Evolutionary conservation across 2,797 vertebrate species (phyloP).

Genomic region (Choloepus didactylus): DNA sequence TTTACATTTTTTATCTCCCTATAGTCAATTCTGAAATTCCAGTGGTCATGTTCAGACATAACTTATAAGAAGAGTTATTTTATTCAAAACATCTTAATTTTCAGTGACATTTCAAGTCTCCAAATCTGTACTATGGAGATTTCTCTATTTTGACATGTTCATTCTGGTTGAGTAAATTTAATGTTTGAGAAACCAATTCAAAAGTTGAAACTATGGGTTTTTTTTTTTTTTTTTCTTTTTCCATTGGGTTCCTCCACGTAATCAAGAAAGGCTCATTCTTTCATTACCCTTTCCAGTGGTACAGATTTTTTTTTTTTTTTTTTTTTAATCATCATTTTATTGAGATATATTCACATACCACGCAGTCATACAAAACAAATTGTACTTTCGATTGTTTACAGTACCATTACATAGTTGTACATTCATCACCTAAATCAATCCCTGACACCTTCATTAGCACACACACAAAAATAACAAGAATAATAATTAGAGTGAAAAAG

Average conservation of each 20-base stretch:
- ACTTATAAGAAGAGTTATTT: constrained; percentile 61
- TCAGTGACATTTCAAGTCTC: constrained; percentile 63
- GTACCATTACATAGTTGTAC: too few species aligned
- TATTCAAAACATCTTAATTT: constrained; percentile 74
- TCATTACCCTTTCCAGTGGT: not conserved
- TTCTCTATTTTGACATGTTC: constrained; percentile 58
- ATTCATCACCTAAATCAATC: too few species aligned
- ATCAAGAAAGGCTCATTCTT: not conserved
- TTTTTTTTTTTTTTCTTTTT: not conserved
- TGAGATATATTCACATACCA: too few species aligned
- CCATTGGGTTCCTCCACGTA: not conserved
- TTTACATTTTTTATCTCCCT: constrained; percentile 70
- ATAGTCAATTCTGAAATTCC: constrained; percentile 70
- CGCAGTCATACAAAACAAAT: too few species aligned
- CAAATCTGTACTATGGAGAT: not conserved
- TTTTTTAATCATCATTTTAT: too few species aligned
- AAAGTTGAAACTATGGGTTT: not conserved
- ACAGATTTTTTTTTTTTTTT: not conserved
- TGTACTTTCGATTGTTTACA: too few species aligned
- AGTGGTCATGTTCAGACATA: constrained; percentile 73
- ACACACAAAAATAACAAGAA: too few species aligned
- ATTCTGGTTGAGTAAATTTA: constrained; percentile 56
- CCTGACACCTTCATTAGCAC: too few species aligned
- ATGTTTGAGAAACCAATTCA: not conserved
- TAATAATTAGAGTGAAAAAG: too few species aligned